Evolutionary conservation across 2,113 vertebrate genomes (phyloP), one percentile per base, ranked within the genome.

Genomic region (Neotoma lepida): DNA sequence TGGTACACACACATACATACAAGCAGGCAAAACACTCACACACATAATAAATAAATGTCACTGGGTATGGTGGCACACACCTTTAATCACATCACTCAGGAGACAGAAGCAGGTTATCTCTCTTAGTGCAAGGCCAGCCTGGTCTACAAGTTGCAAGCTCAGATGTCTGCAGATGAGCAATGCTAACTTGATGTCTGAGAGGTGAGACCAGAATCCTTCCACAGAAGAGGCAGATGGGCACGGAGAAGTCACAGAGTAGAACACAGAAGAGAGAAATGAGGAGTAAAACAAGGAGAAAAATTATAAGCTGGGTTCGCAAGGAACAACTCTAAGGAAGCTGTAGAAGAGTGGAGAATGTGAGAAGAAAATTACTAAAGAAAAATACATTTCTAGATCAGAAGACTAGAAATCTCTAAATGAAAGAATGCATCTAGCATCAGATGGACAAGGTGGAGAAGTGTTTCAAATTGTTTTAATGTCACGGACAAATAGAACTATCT

Each of bases 281-380:
- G 56, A n/a, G 56, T 56, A 92, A 88, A 92, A 51, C n/a, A 94
- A 64, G 56, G 80, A 26, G 58, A 64, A 78, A 94, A 86, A 66
- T 78, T 92, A 66, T 18, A 44, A 77, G 13, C 39, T 80, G 18
- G 80, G 64, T 89, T 66, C 18, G 20, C 6, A 61, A 89, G 39
- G 30, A 73, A 78, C 61, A 91, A 78, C 30, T 91, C 88, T 44
- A 70, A 7, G 33, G 30, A 91, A 71, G 8, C 64, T 88, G 9
- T 24, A 78, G 33, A 85, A 84, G 84, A 64, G 49, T 46, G 9
- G 17, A 54, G 17, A 74, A 14, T 2, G 44, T 14, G 49, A 66
- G 64, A 33, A 66, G 46, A 46, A 74, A 66, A 82, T 30, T 24
- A 56, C n/a, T 41, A 66, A 74, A 88, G 24, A 58, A 86, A 86